A percentile compares a stretch with the other conserved stretches of the same genome.
phyloP scores from a whole-genome alignment of 2,888 invertebrate species.

The Drosophila neoperkinsi region DNA sequence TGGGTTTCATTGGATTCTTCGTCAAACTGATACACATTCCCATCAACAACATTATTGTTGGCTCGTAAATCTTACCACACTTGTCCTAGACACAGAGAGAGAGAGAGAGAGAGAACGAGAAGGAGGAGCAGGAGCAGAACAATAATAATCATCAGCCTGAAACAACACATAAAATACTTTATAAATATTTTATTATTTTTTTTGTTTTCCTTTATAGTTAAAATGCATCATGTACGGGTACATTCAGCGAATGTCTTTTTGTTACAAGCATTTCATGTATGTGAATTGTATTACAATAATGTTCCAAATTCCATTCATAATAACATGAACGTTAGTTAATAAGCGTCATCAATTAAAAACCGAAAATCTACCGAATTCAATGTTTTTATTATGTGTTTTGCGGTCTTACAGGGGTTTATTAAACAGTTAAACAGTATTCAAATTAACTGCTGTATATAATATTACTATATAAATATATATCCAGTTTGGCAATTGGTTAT shows the following conservation, averaged over 20 bases:
- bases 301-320: constrained; percentile 71
- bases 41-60: constrained; percentile 98
- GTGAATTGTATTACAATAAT: constrained; percentile 57
- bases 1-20: constrained; percentile 99
- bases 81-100: background rate
- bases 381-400: background rate
- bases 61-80: constrained; percentile 87
- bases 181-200: constrained; percentile 4
- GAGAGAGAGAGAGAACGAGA: background rate
- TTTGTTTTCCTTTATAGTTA: constrained; percentile 45
- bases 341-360: constrained; percentile 51
- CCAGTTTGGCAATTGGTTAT: background rate
- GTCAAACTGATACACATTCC: constrained; percentile 99
- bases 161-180: constrained; percentile 38
- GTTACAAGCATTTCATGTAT: constrained; percentile 55
- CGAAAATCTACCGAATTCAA: constrained; percentile 15
- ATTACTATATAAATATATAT: background rate
- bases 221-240: constrained; percentile 35
- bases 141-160: constrained; percentile 60
- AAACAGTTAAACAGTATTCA: background rate
- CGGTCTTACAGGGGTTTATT: background rate
- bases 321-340: constrained; percentile 58
- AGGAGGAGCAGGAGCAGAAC: constrained; percentile 21
- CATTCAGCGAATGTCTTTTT: constrained; percentile 74
- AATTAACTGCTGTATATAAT: background rate